Evolutionary conservation across 1,140 invertebrate species (phyloP).

Genomic region (Plectus sambesii): DNA sequence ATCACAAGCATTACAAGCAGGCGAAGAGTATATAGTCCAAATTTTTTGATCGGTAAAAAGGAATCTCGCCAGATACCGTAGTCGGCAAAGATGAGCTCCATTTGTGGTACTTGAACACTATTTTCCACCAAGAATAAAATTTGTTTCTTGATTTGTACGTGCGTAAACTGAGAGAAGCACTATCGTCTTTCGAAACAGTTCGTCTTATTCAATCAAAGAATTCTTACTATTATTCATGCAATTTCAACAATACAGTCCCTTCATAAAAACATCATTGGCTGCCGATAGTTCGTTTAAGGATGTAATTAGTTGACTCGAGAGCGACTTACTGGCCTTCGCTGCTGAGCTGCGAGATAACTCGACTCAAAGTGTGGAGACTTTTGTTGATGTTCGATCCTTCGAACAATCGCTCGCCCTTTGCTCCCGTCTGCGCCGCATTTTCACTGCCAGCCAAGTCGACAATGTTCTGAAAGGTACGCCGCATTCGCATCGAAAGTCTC

Average conservation of each 20-base stretch:
- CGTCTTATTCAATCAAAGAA: no score
- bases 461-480: slow-evolving; percentile 61
- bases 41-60: no score
- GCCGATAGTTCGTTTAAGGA: background rate
- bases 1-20: no score
- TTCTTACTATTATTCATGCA: no score
- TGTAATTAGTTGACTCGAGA: background rate
- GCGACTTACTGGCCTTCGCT: no score
- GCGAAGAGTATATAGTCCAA: slow-evolving; percentile 18
- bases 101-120: slow-evolving; percentile 12
- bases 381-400: slow-evolving; percentile 59
- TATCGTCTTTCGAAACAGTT: no score
- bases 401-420: slow-evolving; percentile 56
- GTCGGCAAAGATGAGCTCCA: no score
- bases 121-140: no score
- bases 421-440: slow-evolving; percentile 47
- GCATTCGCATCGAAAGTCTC: slow-evolving; percentile 17
- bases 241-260: background rate
- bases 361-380: slow-evolving; percentile 68
- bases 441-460: slow-evolving; percentile 82
- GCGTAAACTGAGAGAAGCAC: slow-evolving; percentile 14
- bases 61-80: no score
- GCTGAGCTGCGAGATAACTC: slow-evolving; percentile 71
- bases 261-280: background rate
- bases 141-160: no score